Evolutionary conservation across 64 coral and sea anemone species (phyloP).

Genomic region (Actinia tenebrosa): DNA sequence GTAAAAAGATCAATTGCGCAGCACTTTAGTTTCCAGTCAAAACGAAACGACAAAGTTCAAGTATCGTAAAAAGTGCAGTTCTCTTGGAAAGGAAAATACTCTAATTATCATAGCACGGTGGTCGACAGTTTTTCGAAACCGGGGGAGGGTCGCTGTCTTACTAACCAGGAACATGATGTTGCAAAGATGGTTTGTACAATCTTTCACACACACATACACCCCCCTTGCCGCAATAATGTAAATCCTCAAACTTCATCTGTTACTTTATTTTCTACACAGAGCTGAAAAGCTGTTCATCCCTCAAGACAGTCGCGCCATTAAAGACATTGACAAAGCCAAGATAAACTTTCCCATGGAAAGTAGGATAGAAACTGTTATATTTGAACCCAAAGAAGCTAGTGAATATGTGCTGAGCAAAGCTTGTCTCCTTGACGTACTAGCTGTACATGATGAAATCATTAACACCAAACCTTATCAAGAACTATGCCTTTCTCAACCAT

Average conservation of each 20-base stretch:
- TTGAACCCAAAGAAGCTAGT: not conserved
- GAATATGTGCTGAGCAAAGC: constrained; percentile 3
- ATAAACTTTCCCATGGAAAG: constrained; percentile 37
- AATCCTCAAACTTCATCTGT: not conserved
- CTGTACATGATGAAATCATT: constrained; percentile 36
- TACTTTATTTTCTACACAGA: not conserved
- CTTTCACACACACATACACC: too few species aligned
- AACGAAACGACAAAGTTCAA: too few species aligned
- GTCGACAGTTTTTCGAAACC: too few species aligned
- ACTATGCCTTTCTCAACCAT: constrained; percentile 28
- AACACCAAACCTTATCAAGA: constrained; percentile 17
- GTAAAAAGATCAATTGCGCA: too few species aligned
- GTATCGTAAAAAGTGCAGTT: too few species aligned
- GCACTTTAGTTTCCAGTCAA: too few species aligned
- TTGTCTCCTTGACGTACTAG: constrained; percentile 27
- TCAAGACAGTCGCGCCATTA: constrained; percentile 42
- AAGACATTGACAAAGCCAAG: constrained; percentile 43
- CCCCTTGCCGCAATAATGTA: too few species aligned
- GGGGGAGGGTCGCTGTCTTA: too few species aligned
- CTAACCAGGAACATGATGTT: too few species aligned
- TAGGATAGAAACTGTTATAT: constrained; percentile 25
- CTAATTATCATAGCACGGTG: too few species aligned
- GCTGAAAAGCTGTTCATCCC: constrained; percentile 49
- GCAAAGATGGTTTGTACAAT: too few species aligned
- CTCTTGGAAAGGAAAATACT: too few species aligned